Evolutionary conservation across 1,140 invertebrate species (phyloP), one percentile per base, ranked within the genome.

Genomic region (Pachypsylla venusta): DNA sequence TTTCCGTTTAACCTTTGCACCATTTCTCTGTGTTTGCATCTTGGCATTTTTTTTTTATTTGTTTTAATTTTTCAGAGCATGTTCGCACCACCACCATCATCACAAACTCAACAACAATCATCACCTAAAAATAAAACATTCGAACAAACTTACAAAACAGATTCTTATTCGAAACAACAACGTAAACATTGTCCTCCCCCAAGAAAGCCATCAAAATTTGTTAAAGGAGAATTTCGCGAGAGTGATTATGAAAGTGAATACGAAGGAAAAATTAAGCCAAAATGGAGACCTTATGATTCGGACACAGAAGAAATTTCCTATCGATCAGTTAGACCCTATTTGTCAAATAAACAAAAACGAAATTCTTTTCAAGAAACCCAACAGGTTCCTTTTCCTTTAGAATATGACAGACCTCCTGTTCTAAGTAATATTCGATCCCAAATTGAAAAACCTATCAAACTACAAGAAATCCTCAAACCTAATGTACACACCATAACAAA

Each of bases 241-340:
- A 81, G 81, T 65, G 84, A 87, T 65, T 84, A 84, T 63, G 82
- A 84, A 69, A 86, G 82, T 66, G 83, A 87, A 66, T 82, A 80
- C 60, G 83, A 85, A 55, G 74, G 75, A 27, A 74, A 76, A 60
- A 80, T 83, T 65, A 74, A 76, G 55, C 74, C 80, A 0, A 70
- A 79, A 24, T 84, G 83, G 76, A 71, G 74, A 1, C 75, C 78
- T 12, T 70, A 69, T 28, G 74, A 76, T 60, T 74, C 76, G 1
- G 76, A 78, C 57, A 67, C 71, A 0, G 78, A 80, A 27, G 74
- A 77, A 53, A 72, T 73, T 39, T 66, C 71, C 5, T 81, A 77
- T 62, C 77, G 76, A 64, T 74, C 80, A 3, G 77, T 81, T 1
- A 75, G 75, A 57, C 74, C 81, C 1, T 73, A 73, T 53, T 69